phyloP scores from a whole-genome alignment of 1,140 invertebrate genomes.

The Lasioglossum baleicum region DNA sequence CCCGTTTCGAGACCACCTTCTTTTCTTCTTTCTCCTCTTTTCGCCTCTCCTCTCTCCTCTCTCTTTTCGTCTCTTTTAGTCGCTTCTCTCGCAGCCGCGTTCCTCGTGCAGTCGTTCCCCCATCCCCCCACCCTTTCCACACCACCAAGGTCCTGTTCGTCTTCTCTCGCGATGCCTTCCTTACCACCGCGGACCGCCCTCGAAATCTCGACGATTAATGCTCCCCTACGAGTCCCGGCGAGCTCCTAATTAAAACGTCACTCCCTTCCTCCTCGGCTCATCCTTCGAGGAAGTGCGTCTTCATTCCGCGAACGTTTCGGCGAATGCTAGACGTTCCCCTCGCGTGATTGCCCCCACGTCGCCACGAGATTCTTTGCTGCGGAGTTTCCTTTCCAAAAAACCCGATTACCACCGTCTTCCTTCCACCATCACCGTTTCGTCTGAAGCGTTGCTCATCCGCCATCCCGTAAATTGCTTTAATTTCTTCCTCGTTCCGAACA shows the following conservation, averaged over 20 bases:
- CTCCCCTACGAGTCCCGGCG: slow-evolving; percentile 44
- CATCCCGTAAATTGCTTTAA: too few species aligned
- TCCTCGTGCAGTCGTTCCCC: too few species aligned
- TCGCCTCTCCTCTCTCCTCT: not conserved
- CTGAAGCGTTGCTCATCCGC: too few species aligned
- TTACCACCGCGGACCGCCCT: slow-evolving; percentile 41
- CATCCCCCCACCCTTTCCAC: not conserved
- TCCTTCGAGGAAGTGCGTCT: slow-evolving; percentile 47
- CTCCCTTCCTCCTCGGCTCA: slow-evolving; percentile 35
- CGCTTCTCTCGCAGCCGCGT: too few species aligned
- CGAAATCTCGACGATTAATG: slow-evolving; percentile 71
- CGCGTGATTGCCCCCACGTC: slow-evolving; percentile 29
- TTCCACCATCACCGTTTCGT: too few species aligned
- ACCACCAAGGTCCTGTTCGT: not conserved
- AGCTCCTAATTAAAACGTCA: slow-evolving; percentile 62
- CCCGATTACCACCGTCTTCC: too few species aligned
- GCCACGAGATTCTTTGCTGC: too few species aligned
- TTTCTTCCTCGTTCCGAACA: too few species aligned
- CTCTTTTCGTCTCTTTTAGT: not conserved
- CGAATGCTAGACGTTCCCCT: slow-evolving; percentile 25
- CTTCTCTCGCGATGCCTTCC: slow-evolving; percentile 1
- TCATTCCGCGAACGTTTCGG: slow-evolving; percentile 31
- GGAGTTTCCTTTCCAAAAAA: too few species aligned
- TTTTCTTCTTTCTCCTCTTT: not conserved
- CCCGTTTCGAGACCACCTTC: slow-evolving; percentile 27